A percentile compares a stretch with the other conserved stretches of the same genome.
These are phyloP conservation scores for Agrochola circellaris DNA, from an alignment of 2,888 invertebrate genomes.

Conservation along the genomic window DNA sequence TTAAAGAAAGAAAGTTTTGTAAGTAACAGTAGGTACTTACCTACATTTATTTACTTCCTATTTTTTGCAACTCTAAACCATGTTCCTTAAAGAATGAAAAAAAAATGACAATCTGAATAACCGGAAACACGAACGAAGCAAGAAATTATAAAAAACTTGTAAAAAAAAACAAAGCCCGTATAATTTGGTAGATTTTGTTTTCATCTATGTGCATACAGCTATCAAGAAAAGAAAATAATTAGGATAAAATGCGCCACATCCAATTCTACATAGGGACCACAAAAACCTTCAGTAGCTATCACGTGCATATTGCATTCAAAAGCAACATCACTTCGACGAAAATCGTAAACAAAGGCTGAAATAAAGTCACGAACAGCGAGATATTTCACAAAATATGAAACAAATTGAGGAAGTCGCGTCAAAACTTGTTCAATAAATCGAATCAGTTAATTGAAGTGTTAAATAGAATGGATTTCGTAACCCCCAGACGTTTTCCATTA, in stretches of 20 bases:
- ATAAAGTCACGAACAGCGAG: slow-evolving; percentile 29
- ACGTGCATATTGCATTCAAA: not conserved
- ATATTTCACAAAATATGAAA: slow-evolving; percentile 65
- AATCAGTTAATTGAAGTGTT: slow-evolving; percentile 79
- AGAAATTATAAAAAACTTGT: not conserved
- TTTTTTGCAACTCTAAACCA: too few species aligned
- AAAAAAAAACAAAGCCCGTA: not conserved
- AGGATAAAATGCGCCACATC: not conserved
- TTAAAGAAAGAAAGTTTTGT: too few species aligned
- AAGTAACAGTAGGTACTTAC: too few species aligned
- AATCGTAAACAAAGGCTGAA: slow-evolving; percentile 34
- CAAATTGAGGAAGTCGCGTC: slow-evolving; percentile 64
- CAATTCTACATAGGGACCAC: not conserved
- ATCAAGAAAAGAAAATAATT: not conserved
- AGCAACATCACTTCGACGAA: not conserved
- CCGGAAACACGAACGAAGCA: too few species aligned
- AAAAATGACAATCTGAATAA: too few species aligned
- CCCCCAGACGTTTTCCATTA: slow-evolving; percentile 74
- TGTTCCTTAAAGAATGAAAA: too few species aligned
- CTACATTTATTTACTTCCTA: too few species aligned
- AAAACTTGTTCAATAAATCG: slow-evolving; percentile 77
- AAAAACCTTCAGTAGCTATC: not conserved
- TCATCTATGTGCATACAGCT: too few species aligned
- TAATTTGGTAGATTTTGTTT: not conserved
- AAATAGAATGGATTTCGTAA: slow-evolving; percentile 76